A percentile compares a stretch with the other conserved stretches of the same genome.
phyloP scores from a whole-genome alignment of 1,140 invertebrate species.

The Heliconius himera region DNA sequence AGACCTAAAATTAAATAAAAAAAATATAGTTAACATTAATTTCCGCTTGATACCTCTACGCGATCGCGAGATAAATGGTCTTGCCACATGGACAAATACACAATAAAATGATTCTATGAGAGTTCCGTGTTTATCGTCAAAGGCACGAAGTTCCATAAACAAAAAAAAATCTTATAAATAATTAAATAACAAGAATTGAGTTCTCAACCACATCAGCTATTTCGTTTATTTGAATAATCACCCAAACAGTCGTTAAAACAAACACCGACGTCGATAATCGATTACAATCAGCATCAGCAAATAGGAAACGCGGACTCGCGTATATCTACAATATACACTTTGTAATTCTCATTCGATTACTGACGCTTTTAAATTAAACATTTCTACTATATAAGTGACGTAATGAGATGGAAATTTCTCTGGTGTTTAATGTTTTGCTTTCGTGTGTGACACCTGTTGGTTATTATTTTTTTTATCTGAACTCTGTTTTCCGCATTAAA shows the following conservation, averaged over 20 bases:
- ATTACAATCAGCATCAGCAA: slow-evolving; percentile 4
- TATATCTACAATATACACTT: not conserved
- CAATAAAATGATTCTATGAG: too few species aligned
- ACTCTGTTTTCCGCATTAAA: too few species aligned
- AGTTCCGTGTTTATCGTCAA: too few species aligned
- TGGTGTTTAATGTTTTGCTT: too few species aligned
- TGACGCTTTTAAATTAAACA: not conserved
- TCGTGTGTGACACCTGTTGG: too few species aligned
- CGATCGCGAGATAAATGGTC: too few species aligned
- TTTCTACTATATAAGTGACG: not conserved
- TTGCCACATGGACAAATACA: too few species aligned
- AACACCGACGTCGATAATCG: not conserved
- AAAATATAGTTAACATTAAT: too few species aligned
- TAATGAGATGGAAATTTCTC: not conserved
- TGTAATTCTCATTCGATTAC: slow-evolving; percentile 5
- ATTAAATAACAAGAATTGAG: not conserved
- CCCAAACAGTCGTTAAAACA: not conserved
- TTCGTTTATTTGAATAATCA: not conserved
- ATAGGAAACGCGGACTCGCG: slow-evolving; percentile 1
- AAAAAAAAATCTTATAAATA: not conserved
- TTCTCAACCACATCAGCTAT: not conserved
- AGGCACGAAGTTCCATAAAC: too few species aligned
- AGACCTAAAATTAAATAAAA: too few species aligned
- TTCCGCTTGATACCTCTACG: too few species aligned
- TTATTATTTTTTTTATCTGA: too few species aligned